Percentiles rank a stretch among this genome's conserved stretches.
These are phyloP conservation scores for Onthophagus taurus DNA, from an alignment of 1,140 invertebrate genomes.

Conservation along the genomic window DNA sequence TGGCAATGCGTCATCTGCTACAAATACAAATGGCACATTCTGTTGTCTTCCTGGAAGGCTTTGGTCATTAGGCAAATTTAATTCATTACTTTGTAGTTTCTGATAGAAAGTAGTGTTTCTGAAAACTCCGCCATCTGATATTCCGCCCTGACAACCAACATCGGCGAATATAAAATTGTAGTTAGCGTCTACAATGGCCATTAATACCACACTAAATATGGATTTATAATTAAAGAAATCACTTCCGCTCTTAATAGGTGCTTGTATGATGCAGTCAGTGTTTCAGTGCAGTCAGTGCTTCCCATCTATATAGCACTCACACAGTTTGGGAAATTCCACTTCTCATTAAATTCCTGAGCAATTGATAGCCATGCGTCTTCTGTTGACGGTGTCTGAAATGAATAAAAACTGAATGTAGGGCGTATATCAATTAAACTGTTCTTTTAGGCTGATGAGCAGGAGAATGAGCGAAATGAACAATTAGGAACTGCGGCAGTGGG, in stretches of 20 bases:
- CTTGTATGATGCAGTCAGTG: too few species aligned
- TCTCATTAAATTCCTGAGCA: background rate
- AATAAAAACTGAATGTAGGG: too few species aligned
- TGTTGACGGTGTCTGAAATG: too few species aligned
- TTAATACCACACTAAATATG: conserved; percentile 36
- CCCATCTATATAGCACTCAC: conserved; percentile 32
- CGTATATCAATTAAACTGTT: too few species aligned
- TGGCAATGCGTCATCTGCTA: conserved; percentile 32
- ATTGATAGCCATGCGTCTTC: too few species aligned
- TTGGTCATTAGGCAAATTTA: conserved; percentile 17
- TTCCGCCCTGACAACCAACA: conserved; percentile 36
- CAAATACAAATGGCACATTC: conserved; percentile 33
- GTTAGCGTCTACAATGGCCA: conserved; percentile 9
- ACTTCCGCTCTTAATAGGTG: conserved; percentile 8
- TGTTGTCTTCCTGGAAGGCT: conserved; percentile 24
- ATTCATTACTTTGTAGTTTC: conserved; percentile 4
- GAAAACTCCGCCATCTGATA: conserved; percentile 34
- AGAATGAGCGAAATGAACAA: conserved; percentile 13
- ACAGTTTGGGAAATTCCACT: conserved; percentile 31
- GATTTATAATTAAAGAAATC: conserved; percentile 37
- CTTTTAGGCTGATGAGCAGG: too few species aligned
- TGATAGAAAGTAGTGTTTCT: conserved; percentile 22
- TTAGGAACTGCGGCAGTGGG: conserved; percentile 6
- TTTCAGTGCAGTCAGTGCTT: conserved; percentile 24
- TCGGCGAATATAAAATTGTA: conserved; percentile 24